phyloP scores from a whole-genome alignment of 30 jellyfish, hydroid and myxozoan species.

The Cassiopea xamachana region DNA sequence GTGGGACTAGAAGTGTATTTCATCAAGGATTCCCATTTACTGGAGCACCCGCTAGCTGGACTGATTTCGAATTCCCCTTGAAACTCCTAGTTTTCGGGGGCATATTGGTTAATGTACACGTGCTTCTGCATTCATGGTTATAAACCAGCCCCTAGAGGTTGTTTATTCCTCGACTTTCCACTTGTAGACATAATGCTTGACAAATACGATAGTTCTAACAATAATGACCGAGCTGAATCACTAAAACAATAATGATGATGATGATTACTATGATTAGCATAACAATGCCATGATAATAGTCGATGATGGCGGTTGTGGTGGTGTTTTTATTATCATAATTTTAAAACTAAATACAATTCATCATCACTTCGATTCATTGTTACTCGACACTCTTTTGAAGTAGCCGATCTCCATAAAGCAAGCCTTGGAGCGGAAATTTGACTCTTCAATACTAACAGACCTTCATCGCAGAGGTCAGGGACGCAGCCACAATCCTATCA shows the following conservation, averaged over 20 bases:
- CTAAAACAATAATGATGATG: neutral
- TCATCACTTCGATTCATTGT: neutral
- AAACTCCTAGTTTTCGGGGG: too few relatives aligned
- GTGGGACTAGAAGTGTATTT: too few relatives aligned
- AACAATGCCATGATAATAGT: neutral
- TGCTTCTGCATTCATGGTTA: too few relatives aligned
- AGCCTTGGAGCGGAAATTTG: conserved; percentile 15
- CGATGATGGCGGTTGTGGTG: neutral
- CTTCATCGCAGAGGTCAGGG: conserved; percentile 32
- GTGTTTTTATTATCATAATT: neutral
- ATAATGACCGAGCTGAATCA: neutral
- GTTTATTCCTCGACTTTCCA: too few relatives aligned
- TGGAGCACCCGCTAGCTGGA: too few relatives aligned
- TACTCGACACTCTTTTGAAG: neutral
- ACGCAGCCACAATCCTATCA: conserved; percentile 36
- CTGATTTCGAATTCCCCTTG: too few relatives aligned
- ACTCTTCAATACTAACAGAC: conserved; percentile 32
- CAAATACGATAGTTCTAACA: neutral
- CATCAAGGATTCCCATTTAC: too few relatives aligned
- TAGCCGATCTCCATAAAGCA: neutral
- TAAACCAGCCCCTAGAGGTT: too few relatives aligned
- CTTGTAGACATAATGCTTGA: neutral
- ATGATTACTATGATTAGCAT: neutral
- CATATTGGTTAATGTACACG: too few relatives aligned
- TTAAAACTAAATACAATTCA: neutral